A percentile compares a stretch with the other conserved stretches of the same genome.
phyloP scores from a whole-genome alignment of 30 jellyfish, hydroid and myxozoan species.

The Aurelia aurita complex sp. Pacific region DNA sequence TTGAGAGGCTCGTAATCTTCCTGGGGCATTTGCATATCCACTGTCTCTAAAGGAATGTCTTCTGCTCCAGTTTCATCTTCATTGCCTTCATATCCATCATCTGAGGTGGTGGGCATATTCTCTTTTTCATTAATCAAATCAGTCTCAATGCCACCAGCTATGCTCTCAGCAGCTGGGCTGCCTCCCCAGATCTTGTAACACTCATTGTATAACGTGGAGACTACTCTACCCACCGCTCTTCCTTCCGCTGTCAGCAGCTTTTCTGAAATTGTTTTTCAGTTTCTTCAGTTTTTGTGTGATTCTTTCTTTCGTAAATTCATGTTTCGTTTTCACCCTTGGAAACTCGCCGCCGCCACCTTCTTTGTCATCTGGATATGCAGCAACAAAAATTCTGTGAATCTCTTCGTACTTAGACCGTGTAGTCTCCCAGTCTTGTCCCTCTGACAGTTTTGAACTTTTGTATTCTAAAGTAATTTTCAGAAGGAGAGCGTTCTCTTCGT shows the following conservation, averaged over 20 bases:
- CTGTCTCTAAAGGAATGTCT: too few relatives aligned
- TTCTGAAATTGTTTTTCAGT: not conserved
- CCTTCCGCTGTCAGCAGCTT: not conserved
- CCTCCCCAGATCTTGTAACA: not conserved
- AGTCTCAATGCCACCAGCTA: not conserved
- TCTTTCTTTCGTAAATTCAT: not conserved
- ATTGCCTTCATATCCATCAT: too few relatives aligned
- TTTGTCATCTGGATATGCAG: not conserved
- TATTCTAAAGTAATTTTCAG: not conserved
- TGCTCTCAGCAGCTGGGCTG: conserved; percentile 2
- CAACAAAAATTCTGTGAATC: not conserved
- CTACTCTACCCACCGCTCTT: not conserved
- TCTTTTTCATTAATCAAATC: not conserved
- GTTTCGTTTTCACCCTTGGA: not conserved
- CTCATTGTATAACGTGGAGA: not conserved
- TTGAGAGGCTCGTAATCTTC: not conserved
- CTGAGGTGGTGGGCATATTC: too few relatives aligned
- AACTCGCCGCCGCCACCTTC: not conserved
- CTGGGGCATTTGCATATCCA: too few relatives aligned
- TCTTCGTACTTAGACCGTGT: not conserved
- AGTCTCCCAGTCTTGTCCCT: not conserved
- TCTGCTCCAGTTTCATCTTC: too few relatives aligned
- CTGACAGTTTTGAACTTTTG: not conserved
- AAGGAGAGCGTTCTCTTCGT: not conserved
- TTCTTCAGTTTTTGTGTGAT: not conserved